Evolutionary conservation across 2,888 invertebrate genomes (phyloP).

Genomic region (Dusona sp.): DNA sequence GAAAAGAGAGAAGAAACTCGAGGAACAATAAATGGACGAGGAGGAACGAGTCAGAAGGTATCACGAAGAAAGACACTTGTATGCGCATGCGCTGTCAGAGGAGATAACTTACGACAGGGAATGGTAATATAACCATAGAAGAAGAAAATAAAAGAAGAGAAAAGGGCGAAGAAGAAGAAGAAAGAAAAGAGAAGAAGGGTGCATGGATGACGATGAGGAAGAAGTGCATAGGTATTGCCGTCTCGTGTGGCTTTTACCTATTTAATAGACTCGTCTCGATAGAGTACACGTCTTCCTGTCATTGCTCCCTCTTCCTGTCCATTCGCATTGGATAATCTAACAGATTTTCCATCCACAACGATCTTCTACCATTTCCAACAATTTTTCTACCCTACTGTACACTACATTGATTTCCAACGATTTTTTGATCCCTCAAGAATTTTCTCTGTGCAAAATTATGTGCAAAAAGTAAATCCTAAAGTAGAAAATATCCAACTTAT

Average conservation of each 20-base stretch:
- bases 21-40: constrained; percentile 44
- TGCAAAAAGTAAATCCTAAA: not conserved
- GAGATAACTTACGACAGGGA: constrained; percentile 78
- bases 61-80: constrained; percentile 74
- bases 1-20: constrained; percentile 34
- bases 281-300: constrained; percentile 74
- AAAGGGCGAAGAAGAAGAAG: constrained; percentile 8
- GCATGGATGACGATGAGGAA: constrained; percentile 59
- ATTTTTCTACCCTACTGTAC: not conserved
- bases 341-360: constrained; percentile 68
- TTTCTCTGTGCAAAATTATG: not conserved
- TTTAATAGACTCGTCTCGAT: constrained; percentile 81
- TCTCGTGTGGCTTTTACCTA: constrained; percentile 72
- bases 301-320: constrained; percentile 66
- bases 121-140: constrained; percentile 73
- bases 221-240: constrained; percentile 72
- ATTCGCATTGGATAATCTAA: constrained; percentile 60
- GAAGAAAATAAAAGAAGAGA: constrained; percentile 12
- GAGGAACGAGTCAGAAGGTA: constrained; percentile 52
- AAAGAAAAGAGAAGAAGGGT: not conserved
- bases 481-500: not conserved
- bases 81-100: constrained; percentile 77
- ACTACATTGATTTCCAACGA: not conserved
- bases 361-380: not conserved
- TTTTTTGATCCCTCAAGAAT: not conserved